Percentiles rank a stretch among this genome's conserved stretches.
These are phyloP conservation scores for Agrotis ipsilon DNA, from an alignment of 2,888 invertebrate genomes.

Conservation along the genomic window DNA sequence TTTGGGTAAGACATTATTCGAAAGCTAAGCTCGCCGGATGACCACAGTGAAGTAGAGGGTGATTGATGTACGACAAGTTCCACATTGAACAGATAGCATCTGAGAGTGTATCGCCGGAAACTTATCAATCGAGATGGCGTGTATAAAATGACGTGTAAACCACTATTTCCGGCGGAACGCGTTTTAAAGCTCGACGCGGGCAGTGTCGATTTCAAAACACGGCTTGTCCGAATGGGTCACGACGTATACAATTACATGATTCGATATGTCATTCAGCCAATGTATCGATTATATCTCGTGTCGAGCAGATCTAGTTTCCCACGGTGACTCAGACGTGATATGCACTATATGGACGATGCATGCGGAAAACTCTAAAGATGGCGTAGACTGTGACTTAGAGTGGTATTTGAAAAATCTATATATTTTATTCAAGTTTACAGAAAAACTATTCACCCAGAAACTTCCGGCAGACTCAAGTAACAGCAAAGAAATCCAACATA, in stretches of 20 bases:
- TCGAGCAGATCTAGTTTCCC: slow-evolving; percentile 74
- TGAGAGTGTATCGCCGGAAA: slow-evolving; percentile 71
- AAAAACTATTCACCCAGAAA: neutral
- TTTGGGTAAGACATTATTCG: slow-evolving; percentile 39
- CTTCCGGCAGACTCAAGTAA: too few relatives aligned
- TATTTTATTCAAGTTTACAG: neutral
- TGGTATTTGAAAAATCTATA: slow-evolving; percentile 24
- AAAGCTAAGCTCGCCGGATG: slow-evolving; percentile 55
- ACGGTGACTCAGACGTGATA: slow-evolving; percentile 69
- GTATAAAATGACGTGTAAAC: slow-evolving; percentile 73
- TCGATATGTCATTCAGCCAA: slow-evolving; percentile 75
- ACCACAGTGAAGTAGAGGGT: slow-evolving; percentile 37
- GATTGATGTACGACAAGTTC: slow-evolving; percentile 64
- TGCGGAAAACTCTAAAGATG: slow-evolving; percentile 48
- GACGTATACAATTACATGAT: slow-evolving; percentile 73
- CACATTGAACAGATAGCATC: slow-evolving; percentile 64
- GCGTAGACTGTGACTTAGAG: slow-evolving; percentile 10
- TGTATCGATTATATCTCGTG: slow-evolving; percentile 74
- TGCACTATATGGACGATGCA: slow-evolving; percentile 38
- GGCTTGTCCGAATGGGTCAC: slow-evolving; percentile 70
- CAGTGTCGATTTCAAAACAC: slow-evolving; percentile 72
- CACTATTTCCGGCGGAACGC: slow-evolving; percentile 74
- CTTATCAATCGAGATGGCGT: slow-evolving; percentile 73
- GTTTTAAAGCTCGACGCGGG: slow-evolving; percentile 56
- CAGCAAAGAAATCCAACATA: neutral